Base-by-base conservation (phyloP, 2,888 invertebrate genomes). In the Desoria tigrina region DNA sequence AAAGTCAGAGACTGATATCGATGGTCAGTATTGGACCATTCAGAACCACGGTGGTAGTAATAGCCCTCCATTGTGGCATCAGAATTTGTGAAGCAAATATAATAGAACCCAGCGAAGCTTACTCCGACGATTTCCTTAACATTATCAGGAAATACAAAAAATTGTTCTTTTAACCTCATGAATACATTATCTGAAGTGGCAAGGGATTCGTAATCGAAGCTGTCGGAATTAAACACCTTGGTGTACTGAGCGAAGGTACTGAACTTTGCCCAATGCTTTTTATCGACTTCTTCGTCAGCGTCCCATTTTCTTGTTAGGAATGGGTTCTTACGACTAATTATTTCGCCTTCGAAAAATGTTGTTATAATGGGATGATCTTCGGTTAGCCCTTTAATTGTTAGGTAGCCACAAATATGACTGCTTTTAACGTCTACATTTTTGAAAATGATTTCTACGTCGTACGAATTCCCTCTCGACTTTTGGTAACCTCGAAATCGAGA, bases 321-420 rank as follows among this genome's bases (percentile, higher is more conserved):
- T n/a, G 95, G 95, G 84, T 94, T 93, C 80, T 92, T 93, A 78
- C 90, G 88, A 71, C 94, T 94, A 79, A 96, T 95, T 75, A 96
- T 95, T 85, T 96, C 96, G 18, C 95, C 96, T 83, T 96, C 94
- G 79, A 96, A 96, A 83, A 95, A 96, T n/a, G 96, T 96, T 2
- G 53, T 51, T 2, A 50, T 51, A 23, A 32, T 94, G 3, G 95
- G 95, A 82, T 92, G 95, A 81, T 96, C 95, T 79, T 94, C 94
- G 1, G 95, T 96, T 69, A 96, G 84, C 53, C 94, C 94, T 82
- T 93, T 94, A 76, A 96, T 96, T 84, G 94, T 94, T 78, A 96
- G 84, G 82, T 96, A 96, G 39, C 96, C 96, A 82, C 96, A 96
- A 62, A 96, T 83, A 81, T 94, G 95, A 27, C 94, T 92, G 79